Base-by-base conservation (phyloP, 2,888 invertebrate genomes). In the Uloborus plumipes region DNA sequence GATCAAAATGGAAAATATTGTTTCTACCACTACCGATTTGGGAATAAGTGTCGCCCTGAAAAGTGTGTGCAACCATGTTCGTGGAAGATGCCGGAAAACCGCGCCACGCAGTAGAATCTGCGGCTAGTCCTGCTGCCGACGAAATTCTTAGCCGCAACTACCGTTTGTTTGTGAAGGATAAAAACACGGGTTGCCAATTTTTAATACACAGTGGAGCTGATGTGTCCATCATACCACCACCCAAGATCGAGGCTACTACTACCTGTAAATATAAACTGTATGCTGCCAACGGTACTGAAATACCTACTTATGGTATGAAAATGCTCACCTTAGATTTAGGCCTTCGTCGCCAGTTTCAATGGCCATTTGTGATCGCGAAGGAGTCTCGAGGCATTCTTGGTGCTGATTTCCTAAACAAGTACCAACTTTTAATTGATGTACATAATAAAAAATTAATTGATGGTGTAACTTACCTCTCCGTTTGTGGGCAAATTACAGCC, bases 231-330 rank as follows among this genome's bases (percentile, higher is more conserved):
- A 55, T 69, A 13, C 55, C 55, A 16, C n/a, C n/a, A 1, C 0
- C 39, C 11, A 69, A 55, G 26, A 18, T 7, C n/a, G 39, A 69
- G 18, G 4, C 26, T 31, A 4, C 15, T 39, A 14, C 26, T 31
- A 4, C 15, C 14, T 67, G 4, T 55, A 47, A 70, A 6, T 59
- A 59, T n/a, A 39, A 59, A 15, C 16, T 69, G 26, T 55, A 22
- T 69, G 69, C 39, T 13, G 55, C 70, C 14, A 58, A 70, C n/a
- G 70, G 70, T 3, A 58, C 55, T 18, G 70, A 70, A 39, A 70
- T 70, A 2, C 55, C 55, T 0, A 71, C 59, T 4, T 61, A 18
- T 20, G 49, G 61, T 15, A 22, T 71, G 2, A 59, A 71, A 61
- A n/a, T 50, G 47, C 58, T 70, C 4, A 71, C 49, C 7, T n/a